Conservation (phyloP, 2,113 vertebrate species). For the Mormyrus lacerda region DNA sequence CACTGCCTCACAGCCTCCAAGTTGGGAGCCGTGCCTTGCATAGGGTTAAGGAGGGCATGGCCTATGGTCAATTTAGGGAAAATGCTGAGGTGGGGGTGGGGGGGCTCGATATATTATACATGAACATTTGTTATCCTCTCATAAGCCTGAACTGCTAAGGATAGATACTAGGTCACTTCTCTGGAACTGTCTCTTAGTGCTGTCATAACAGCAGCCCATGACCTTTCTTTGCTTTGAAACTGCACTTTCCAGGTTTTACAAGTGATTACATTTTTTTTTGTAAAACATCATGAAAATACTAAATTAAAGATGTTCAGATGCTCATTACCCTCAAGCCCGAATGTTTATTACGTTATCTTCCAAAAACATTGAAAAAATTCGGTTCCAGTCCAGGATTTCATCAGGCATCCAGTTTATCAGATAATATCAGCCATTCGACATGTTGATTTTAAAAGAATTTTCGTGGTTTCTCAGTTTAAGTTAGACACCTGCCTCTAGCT, state of each 20-base stretch:
- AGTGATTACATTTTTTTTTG: neutral
- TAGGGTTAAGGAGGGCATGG: neutral
- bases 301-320: neutral
- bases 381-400: neutral
- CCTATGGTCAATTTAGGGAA: too few relatives aligned
- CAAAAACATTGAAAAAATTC: neutral
- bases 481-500: neutral
- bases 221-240: neutral
- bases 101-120: neutral
- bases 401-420: neutral
- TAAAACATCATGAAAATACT: neutral
- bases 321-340: neutral
- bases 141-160: neutral
- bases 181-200: neutral
- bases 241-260: neutral
- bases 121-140: neutral
- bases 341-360: neutral
- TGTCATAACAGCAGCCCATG: neutral
- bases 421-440: neutral
- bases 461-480: neutral
- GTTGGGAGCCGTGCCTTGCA: neutral
- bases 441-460: neutral
- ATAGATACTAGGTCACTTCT: neutral
- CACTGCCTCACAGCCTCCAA: neutral
- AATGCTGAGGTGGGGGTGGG: too few relatives aligned